Evolutionary conservation across 1,140 invertebrate genomes (phyloP).

Genomic region (Pseudomyrmex cubaensis): DNA sequence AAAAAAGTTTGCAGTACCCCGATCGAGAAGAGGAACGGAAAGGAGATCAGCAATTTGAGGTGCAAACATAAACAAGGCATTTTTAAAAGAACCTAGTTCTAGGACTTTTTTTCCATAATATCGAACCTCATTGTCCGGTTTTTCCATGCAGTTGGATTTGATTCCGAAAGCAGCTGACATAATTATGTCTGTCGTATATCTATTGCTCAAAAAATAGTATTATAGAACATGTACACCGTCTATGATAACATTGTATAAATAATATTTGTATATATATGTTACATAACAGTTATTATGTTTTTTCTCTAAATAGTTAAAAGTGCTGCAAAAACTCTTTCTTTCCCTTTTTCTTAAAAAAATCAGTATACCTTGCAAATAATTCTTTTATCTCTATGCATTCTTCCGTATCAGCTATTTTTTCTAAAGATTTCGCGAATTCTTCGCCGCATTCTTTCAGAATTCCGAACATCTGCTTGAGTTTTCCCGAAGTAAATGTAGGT

Average conservation of each 20-base stretch:
- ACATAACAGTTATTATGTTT: background rate
- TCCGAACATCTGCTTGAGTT: constrained; percentile 86
- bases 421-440: constrained; percentile 74
- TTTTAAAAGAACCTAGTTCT: constrained; percentile 65
- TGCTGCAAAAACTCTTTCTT: too few species aligned
- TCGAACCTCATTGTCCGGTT: constrained; percentile 77
- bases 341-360: background rate
- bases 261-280: background rate
- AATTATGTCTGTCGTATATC: constrained; percentile 76
- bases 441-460: constrained; percentile 83
- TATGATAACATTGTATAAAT: background rate
- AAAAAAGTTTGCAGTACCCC: constrained; percentile 69
- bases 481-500: constrained; percentile 86
- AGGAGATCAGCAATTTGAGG: constrained; percentile 70
- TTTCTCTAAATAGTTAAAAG: background rate
- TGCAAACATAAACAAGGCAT: constrained; percentile 63
- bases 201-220: constrained; percentile 16
- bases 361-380: constrained; percentile 81
- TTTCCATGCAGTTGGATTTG: constrained; percentile 71
- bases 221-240: background rate
- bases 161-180: constrained; percentile 78
- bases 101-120: constrained; percentile 74
- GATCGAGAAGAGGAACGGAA: constrained; percentile 58
- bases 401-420: constrained; percentile 61
- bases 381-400: constrained; percentile 82